Base-by-base conservation (phyloP, 2,797 vertebrate genomes). In the Adelosebastes latens region DNA sequence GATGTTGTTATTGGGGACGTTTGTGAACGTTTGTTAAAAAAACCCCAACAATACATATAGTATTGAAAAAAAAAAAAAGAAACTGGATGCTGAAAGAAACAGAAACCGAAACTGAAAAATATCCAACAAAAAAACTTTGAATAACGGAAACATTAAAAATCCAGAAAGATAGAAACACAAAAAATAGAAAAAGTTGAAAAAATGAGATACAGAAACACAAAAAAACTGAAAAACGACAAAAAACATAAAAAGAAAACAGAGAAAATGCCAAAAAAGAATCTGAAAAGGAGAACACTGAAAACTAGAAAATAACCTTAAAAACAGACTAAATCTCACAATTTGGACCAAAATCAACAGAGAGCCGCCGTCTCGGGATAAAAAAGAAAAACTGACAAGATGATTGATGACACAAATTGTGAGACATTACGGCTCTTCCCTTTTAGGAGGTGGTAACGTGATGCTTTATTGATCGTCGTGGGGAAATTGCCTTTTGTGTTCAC, bases 391-490 rank as follows among this genome's bases (percentile, higher is more conserved):
- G 83, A 69, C 81, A 63, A 5, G 11, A 63, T 86, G 86, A 92
- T 85, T 74, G 85, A 91, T 78, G 86, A 62, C 77, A 58, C 72
- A 59, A 8, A 85, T 84, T 61, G 78, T 83, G 84, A 86, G 73
- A 80, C 80, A 69, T 89, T 67, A 81, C 6, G 61, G 59, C 63
- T 13, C 59, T 31, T 71, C 71, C 74, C 71, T 12, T 81, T 75
- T 61, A 82, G 29, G 58, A 20, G 14, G 56, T 3, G 56, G 64
- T 82, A 79, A 89, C 32, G 69, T 69, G 86, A 82, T 6, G 29
- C 82, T 75, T 80, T 75, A 91, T 84, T 58, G 88, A 88, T 83
- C 62, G 5, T 7, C 20, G 42, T 65, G 70, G 34, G 79, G 64
- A 81, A 83, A 76, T 66, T 32, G 60, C 42, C 29, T 83, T 31